Evolutionary conservation across 2,888 invertebrate genomes (phyloP), one percentile per base, ranked within the genome.

Genomic region (Meloe dianella): DNA sequence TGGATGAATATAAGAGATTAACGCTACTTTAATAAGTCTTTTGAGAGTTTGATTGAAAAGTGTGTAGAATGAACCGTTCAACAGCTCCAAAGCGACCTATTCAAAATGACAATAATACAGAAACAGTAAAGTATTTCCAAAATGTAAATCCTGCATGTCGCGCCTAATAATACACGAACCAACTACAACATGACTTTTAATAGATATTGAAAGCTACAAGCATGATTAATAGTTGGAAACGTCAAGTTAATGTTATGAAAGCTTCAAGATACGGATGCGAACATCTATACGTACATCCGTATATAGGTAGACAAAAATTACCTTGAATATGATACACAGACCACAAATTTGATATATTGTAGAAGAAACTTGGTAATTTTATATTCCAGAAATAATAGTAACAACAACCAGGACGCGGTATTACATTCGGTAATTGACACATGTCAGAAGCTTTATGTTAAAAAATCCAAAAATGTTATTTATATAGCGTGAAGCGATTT

Each of bases 161-260:
- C 1, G 27, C 5, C 27, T 54, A 27, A 24, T 54, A 54, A 54
- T 27, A n/a, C 27, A 54, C 14, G 54, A 54, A 54, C 14, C 27
- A 32, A 51, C 61, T 38, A 57, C 32, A 57, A 65, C 47, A 63
- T 51, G 57, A 47, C 60, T 56, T 60, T 64, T 65, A 65, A 68
- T 67, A 64, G 57, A 65, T 68, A 58, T 65, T 60, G 56, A 57
- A 47, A 65, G 65, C 60, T 65, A 61, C 68, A 65, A 57, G 57
- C 51, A 68, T 68, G 65, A 68, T 65, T 68, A 65, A 68, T 68
- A 60, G 47, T 47, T 30, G 62, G 60, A 47, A 60, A 61, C 65
- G 65, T 63, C 64, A 67, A 67, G 56, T 64, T 65, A 63, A 68
- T 68, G 65, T 68, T 65, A 63, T 63, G 64, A 54, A 32, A 66